Evolutionary conservation across 2,113 vertebrate species (phyloP).

Genomic region (Microtus ochrogaster): DNA sequence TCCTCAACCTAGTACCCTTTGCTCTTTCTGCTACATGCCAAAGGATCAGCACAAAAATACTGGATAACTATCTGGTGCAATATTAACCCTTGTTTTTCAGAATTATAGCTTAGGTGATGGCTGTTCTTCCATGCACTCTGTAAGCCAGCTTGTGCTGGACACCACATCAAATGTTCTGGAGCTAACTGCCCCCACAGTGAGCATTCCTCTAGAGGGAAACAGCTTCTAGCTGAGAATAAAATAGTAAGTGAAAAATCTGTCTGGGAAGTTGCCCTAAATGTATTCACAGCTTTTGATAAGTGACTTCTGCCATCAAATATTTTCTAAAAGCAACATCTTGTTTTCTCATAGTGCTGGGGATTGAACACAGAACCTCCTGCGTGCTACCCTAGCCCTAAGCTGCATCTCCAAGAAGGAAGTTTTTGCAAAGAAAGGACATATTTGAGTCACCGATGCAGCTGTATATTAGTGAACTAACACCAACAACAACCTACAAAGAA

Average conservation of each 20-base stretch:
- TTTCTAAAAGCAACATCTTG: not conserved
- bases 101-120: not conserved
- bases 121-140: not conserved
- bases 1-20: not conserved
- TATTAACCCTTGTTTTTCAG: not conserved
- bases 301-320: not conserved
- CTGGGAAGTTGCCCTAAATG: not conserved
- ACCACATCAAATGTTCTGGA: not conserved
- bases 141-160: not conserved
- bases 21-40: not conserved
- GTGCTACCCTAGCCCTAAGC: not conserved
- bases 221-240: not conserved
- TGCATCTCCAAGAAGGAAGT: not conserved
- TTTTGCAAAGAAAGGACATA: not conserved
- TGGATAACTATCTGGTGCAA: not conserved
- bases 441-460: not conserved
- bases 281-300: not conserved
- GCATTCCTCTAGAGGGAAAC: not conserved
- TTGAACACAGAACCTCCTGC: not conserved
- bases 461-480: not conserved
- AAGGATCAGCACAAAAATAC: not conserved
- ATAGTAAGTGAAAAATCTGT: not conserved
- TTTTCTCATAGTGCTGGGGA: not conserved
- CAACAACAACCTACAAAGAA: not conserved
- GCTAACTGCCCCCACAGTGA: not conserved